Evolutionary conservation across 2,888 invertebrate genomes (phyloP).

Genomic region (Eutolmus rufibarbis): DNA sequence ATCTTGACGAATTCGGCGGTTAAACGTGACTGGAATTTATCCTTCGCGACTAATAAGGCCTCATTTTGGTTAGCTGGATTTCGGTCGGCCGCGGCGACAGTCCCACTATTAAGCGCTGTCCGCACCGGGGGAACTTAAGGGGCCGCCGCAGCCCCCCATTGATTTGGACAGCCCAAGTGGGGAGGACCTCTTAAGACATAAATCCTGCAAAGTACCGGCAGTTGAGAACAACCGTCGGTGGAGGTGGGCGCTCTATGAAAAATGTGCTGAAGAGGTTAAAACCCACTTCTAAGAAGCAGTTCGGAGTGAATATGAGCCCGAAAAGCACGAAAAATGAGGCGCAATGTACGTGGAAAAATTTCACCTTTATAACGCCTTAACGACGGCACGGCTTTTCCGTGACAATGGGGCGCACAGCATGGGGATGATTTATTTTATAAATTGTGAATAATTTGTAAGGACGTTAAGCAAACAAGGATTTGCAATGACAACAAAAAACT

Average conservation of each 20-base stretch:
- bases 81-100: background rate
- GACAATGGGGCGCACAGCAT: slow-evolving; percentile 5
- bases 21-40: slow-evolving; percentile 46
- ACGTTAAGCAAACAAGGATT: slow-evolving; percentile 48
- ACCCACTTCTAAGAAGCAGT: slow-evolving; percentile 1
- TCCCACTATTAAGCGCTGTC: slow-evolving; percentile 18
- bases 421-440: slow-evolving; percentile 48
- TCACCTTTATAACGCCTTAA: slow-evolving; percentile 23
- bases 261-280: slow-evolving; percentile 41
- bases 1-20: background rate
- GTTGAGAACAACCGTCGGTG: slow-evolving; percentile 17
- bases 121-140: background rate
- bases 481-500: slow-evolving; percentile 15
- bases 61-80: slow-evolving; percentile 34
- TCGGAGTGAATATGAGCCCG: background rate
- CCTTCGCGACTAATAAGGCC: slow-evolving; percentile 38
- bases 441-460: slow-evolving; percentile 48
- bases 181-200: background rate
- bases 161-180: background rate
- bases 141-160: background rate
- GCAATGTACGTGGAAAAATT: slow-evolving; percentile 29
- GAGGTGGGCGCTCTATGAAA: slow-evolving; percentile 26
- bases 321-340: slow-evolving; percentile 1
- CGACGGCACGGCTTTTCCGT: background rate
- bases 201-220: slow-evolving; percentile 36